phyloP scores from a whole-genome alignment of 1,140 invertebrate genomes.

The Diplogasteroides magnus region DNA sequence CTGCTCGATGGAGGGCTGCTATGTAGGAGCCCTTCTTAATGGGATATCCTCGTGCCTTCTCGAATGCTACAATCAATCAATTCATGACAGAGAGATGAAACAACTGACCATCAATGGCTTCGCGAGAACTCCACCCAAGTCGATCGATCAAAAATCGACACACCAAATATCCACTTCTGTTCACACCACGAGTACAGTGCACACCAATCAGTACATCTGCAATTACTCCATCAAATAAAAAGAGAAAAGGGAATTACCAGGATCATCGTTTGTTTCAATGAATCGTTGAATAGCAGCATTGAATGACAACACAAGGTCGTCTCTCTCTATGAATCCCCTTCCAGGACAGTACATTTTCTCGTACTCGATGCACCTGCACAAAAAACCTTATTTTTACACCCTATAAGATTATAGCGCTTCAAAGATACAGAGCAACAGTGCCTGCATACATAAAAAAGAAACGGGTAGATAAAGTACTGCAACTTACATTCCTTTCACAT shows the following conservation, averaged over 20 bases:
- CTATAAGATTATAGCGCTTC: conserved; percentile 15
- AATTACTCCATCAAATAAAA: conserved; percentile 48
- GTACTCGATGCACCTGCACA: conserved; percentile 56
- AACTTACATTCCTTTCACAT: conserved; percentile 56
- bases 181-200: conserved; percentile 84
- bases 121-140: conserved; percentile 60
- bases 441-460: conserved; percentile 29
- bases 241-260: not conserved
- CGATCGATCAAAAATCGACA: conserved; percentile 63
- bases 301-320: conserved; percentile 60
- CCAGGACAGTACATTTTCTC: conserved; percentile 61
- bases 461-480: conserved; percentile 8
- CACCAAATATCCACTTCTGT: conserved; percentile 80
- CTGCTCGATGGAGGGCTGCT: conserved; percentile 52
- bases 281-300: conserved; percentile 41
- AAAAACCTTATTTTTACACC: conserved; percentile 32
- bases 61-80: conserved; percentile 57
- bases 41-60: conserved; percentile 57
- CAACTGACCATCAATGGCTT: conserved; percentile 52
- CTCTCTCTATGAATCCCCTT: conserved; percentile 56
- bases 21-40: conserved; percentile 60
- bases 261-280: conserved; percentile 21
- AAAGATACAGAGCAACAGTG: too few species aligned
- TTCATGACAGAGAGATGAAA: conserved; percentile 67
- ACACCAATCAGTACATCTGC: conserved; percentile 76